A percentile compares a stretch with the other conserved stretches of the same genome.
These are phyloP conservation scores for Drosophila differens DNA, from an alignment of 2,888 invertebrate genomes.

Conservation along the genomic window DNA sequence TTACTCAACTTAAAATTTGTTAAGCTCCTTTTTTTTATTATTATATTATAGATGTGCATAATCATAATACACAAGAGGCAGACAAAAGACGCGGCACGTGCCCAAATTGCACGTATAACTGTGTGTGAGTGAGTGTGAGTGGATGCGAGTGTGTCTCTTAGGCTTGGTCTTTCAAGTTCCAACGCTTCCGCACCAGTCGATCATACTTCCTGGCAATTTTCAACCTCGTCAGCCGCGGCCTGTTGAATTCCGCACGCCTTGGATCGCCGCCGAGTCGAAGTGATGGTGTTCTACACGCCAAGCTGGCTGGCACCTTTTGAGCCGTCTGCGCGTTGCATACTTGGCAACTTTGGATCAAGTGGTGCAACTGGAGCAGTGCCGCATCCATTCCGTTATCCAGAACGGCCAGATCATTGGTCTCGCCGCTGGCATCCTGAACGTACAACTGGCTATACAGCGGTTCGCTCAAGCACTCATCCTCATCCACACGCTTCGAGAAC, in stretches of 20 bases:
- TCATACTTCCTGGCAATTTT: not conserved
- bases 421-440: not conserved
- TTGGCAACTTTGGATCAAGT: not conserved
- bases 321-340: not conserved
- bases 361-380: no score
- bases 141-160: not conserved
- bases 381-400: not conserved
- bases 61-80: constrained; percentile 32
- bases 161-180: not conserved
- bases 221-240: not conserved
- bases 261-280: not conserved
- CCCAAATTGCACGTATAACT: constrained; percentile 8
- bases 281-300: not conserved
- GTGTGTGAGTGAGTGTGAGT: not conserved
- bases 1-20: constrained; percentile 23
- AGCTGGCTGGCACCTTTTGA: not conserved
- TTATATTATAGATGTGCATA: constrained; percentile 56
- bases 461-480: constrained; percentile 35
- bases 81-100: constrained; percentile 21
- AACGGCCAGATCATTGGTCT: not conserved
- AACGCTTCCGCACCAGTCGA: not conserved
- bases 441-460: not conserved
- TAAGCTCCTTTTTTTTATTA: constrained; percentile 44
- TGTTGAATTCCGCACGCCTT: not conserved
- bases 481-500: constrained; percentile 48